A percentile compares a stretch with the other conserved stretches of the same genome.
These are phyloP conservation scores for Manis crassicaudata DNA, from an alignment of 2,797 vertebrate species.

Conservation along the genomic window DNA sequence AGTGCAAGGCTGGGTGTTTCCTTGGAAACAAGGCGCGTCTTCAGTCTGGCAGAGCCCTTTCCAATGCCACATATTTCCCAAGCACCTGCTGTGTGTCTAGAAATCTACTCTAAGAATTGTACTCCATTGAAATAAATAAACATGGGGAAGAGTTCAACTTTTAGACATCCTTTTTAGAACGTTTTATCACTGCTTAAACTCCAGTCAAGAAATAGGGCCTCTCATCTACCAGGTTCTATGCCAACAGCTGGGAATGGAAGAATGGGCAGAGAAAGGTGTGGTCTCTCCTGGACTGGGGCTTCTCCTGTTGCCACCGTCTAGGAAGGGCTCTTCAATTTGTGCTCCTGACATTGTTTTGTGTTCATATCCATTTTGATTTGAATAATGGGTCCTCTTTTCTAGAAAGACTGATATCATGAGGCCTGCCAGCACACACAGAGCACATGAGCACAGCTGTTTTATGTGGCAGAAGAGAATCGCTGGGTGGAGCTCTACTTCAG, in stretches of 20 bases:
- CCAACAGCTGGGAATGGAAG: background rate
- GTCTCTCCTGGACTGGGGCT: too few relatives aligned
- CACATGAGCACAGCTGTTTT: background rate
- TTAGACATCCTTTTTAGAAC: background rate
- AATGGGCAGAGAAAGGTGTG: fast-evolving
- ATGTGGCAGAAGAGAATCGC: background rate
- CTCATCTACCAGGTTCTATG: background rate
- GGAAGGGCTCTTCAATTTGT: background rate
- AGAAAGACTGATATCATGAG: background rate
- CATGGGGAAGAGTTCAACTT: background rate
- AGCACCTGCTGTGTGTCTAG: background rate
- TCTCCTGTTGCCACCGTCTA: fast-evolving
- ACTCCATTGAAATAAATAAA: background rate
- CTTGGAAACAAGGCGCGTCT: constrained; percentile 40
- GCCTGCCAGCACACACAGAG: too few relatives aligned
- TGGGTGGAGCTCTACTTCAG: background rate
- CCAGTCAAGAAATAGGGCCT: background rate
- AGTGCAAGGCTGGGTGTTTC: background rate
- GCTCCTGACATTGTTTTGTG: background rate
- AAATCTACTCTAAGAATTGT: background rate
- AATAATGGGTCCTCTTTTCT: background rate
- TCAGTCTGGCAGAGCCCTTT: background rate
- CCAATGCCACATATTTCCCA: background rate
- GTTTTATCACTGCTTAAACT: background rate
- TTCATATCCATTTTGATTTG: background rate